Conservation (phyloP, 35 echinoderm and acorn worm genomes). For the Chiridota heheva region DNA sequence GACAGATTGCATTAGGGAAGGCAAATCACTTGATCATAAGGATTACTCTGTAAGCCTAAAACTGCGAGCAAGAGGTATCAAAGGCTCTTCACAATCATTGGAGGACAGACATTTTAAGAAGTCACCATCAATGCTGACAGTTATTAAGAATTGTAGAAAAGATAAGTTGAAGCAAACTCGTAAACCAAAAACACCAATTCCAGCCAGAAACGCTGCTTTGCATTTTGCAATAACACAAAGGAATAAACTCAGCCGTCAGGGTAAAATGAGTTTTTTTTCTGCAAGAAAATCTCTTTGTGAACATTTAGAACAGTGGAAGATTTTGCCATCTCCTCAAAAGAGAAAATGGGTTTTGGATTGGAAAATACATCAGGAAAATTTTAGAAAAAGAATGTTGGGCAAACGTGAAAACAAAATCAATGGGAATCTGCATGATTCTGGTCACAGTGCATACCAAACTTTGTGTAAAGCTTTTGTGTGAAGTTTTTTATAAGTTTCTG, state of each 20-base stretch:
- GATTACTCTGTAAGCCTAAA: not conserved
- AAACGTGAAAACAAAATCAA: too few species aligned
- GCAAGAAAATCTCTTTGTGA: not conserved
- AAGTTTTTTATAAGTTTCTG: too few species aligned
- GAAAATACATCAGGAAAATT: not conserved
- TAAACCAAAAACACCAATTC: constrained; percentile 3
- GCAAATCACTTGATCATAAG: not conserved
- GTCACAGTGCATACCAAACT: too few species aligned
- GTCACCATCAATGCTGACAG: constrained; percentile 11
- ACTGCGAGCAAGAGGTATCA: not conserved
- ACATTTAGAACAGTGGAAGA: constrained; percentile 1
- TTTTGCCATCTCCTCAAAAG: not conserved
- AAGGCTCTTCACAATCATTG: constrained; percentile 16
- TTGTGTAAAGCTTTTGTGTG: too few species aligned
- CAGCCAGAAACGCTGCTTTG: constrained; percentile 12
- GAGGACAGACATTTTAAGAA: constrained; percentile 31
- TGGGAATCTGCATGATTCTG: too few species aligned
- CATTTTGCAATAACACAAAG: constrained; percentile 20
- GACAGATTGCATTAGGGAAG: not conserved
- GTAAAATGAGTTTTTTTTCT: constrained; percentile 8
- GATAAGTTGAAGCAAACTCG: not conserved
- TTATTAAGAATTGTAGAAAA: not conserved
- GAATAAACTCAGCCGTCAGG: not conserved
- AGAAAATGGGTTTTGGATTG: constrained; percentile 7
- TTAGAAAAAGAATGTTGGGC: too few species aligned